Percentiles rank a stretch among this genome's conserved stretches.
These are phyloP conservation scores for Tragelaphus imberbis DNA, from an alignment of 2,113 vertebrate genomes.

Conservation along the genomic window DNA sequence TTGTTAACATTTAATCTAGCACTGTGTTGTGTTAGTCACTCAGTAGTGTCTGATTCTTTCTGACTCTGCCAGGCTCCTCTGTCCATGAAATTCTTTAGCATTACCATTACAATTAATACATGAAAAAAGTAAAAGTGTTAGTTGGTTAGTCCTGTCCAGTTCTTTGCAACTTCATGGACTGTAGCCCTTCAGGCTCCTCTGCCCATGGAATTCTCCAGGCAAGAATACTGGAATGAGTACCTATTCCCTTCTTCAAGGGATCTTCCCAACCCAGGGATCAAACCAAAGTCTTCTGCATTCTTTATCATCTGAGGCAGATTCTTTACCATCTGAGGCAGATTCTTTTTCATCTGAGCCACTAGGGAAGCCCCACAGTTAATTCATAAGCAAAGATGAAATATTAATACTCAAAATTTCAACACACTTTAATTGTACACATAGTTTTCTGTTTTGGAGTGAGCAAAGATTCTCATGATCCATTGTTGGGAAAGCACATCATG, in stretches of 20 bases:
- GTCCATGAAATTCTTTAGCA: too few relatives aligned
- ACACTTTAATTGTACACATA: not conserved
- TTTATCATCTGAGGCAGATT: not conserved
- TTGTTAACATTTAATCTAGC: not conserved
- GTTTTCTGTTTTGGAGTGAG: not conserved
- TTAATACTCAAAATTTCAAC: not conserved
- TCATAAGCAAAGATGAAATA: not conserved
- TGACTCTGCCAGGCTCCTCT: not conserved
- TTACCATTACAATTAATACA: not conserved
- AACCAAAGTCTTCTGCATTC: not conserved
- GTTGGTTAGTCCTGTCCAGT: not conserved
- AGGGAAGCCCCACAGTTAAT: not conserved
- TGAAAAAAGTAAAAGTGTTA: not conserved
- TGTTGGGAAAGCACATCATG: not conserved
- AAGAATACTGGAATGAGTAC: not conserved
- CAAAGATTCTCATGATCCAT: not conserved
- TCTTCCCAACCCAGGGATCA: not conserved
- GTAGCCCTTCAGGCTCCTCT: not conserved
- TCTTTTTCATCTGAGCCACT: not conserved
- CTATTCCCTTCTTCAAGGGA: not conserved
- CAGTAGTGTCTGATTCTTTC: not conserved
- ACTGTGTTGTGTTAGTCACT: not conserved
- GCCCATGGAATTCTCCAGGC: not conserved
- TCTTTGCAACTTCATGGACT: not conserved
- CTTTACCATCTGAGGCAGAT: not conserved